phyloP scores from a whole-genome alignment of 2,797 vertebrate species.

The Cyclura pinguis region DNA sequence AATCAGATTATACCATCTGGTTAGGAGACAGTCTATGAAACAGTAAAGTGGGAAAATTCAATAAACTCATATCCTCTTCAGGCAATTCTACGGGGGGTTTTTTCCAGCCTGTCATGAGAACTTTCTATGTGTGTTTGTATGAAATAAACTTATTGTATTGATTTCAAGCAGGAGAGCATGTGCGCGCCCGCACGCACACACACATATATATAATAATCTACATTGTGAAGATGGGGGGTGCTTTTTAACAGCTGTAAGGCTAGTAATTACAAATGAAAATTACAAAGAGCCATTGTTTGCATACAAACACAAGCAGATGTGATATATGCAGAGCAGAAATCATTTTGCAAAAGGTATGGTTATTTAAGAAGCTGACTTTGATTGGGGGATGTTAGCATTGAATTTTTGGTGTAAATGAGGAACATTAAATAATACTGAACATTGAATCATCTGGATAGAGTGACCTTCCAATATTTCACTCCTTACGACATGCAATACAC shows the following conservation, averaged over 20 bases:
- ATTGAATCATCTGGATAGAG: not conserved
- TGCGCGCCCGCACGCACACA: no score
- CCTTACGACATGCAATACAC: not conserved
- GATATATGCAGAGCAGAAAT: slow-evolving; percentile 6
- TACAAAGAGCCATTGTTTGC: slow-evolving; percentile 42
- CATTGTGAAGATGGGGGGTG: slow-evolving; percentile 17
- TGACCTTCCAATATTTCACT: not conserved
- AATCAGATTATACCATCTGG: slow-evolving; percentile 80
- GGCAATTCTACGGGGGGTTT: slow-evolving; percentile 78
- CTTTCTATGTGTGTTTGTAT: slow-evolving; percentile 73
- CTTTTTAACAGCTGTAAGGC: slow-evolving; percentile 41
- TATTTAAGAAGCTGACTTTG: slow-evolving; percentile 36
- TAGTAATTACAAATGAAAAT: slow-evolving; percentile 55
- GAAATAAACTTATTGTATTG: slow-evolving; percentile 79
- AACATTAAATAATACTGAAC: not conserved
- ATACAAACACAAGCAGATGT: slow-evolving; percentile 12
- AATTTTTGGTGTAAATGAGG: slow-evolving; percentile 17
- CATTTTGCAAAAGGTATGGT: slow-evolving; percentile 19
- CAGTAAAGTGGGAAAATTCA: slow-evolving; percentile 78
- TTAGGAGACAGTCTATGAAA: slow-evolving; percentile 79
- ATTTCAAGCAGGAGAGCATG: slow-evolving; percentile 63
- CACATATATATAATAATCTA: not conserved
- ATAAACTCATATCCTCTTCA: slow-evolving; percentile 77
- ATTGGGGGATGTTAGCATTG: not conserved
- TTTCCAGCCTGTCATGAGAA: slow-evolving; percentile 74